Evolutionary conservation across 2,797 vertebrate species (phyloP), one percentile per base, ranked within the genome.

Genomic region (Crotalus adamanteus): DNA sequence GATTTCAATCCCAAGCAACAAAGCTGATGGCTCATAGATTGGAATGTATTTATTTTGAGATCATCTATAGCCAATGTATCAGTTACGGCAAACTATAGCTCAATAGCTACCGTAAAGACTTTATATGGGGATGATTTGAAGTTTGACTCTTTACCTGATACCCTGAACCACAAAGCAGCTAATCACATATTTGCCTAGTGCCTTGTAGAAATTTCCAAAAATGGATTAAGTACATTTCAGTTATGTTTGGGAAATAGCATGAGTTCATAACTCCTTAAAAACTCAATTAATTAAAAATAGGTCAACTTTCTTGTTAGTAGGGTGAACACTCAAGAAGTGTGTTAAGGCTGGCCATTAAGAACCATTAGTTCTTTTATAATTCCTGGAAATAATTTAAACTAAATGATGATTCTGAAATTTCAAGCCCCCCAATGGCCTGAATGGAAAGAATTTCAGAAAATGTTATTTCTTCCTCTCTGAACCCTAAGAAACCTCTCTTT

Each of bases 1-100:
- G 6, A 6, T 25, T 42, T 85, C 57, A 86, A 20, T 83, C 65
- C n/a, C 12, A 93, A 93, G 65, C 95, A 95, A 93, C 47, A 57
- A 92, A 90, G 87, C 42, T 69, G 16, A 92, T 83, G 37, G 20
- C 42, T 2, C 42, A 83, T 83, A 47, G 20, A 47, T 47, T 47
- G 73, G 73, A 83, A 83, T 25, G 73, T 47, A 83, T 47, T 83
- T 83, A 47, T 47, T 83, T 83, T 90, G 61, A 31, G 26, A 12
- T 55, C 18, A 31, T 20, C 47, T 69, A 12, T n/a, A 55, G 47
- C 61, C 22, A 0, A 65, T 22, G 22, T 28, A 63, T 47, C 37
- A 16, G 88, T 28, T 61, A 26, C 51, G 59, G 16, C 4, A 7
- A 31, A 1, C 51, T 47, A 31, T 53, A 65, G 47, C 13, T 47